phyloP scores from a whole-genome alignment of 1,140 invertebrate species.

The Mizuhopecten yessoensis region DNA sequence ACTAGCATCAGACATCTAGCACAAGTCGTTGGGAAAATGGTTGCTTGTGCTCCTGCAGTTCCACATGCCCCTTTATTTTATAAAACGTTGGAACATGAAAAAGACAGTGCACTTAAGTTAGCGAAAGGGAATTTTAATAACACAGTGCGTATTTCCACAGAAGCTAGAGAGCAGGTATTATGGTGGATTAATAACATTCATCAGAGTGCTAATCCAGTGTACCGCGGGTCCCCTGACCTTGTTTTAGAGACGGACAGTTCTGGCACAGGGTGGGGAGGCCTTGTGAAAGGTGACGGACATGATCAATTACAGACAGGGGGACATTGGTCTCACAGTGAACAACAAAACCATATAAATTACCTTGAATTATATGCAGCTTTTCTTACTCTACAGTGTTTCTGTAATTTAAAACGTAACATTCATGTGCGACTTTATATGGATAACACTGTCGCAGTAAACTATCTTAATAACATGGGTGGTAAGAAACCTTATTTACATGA shows the following conservation, averaged over 20 bases:
- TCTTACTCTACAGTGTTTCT: too few species aligned
- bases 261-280: background rate
- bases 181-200: too few species aligned
- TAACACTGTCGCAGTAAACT: too few species aligned
- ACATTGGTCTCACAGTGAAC: background rate
- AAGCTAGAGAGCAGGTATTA: background rate
- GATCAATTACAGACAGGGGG: background rate
- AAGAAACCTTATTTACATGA: too few species aligned
- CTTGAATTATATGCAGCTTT: too few species aligned
- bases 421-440: too few species aligned
- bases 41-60: slow-evolving; percentile 49
- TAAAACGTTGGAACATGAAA: too few species aligned
- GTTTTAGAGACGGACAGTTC: slow-evolving; percentile 36
- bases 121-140: slow-evolving; percentile 47
- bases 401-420: too few species aligned
- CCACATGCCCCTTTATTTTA: slow-evolving; percentile 47
- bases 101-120: slow-evolving; percentile 34
- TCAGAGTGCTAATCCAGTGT: slow-evolving; percentile 14
- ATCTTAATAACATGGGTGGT: too few species aligned
- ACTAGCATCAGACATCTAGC: too few species aligned
- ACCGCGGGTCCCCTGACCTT: background rate
- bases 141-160: background rate
- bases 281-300: background rate
- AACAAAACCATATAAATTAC: background rate
- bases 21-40: slow-evolving; percentile 48